These are phyloP conservation scores for Coregonus sp. DNA, from an alignment of 2,797 vertebrate species.

Conservation along the genomic window DNA sequence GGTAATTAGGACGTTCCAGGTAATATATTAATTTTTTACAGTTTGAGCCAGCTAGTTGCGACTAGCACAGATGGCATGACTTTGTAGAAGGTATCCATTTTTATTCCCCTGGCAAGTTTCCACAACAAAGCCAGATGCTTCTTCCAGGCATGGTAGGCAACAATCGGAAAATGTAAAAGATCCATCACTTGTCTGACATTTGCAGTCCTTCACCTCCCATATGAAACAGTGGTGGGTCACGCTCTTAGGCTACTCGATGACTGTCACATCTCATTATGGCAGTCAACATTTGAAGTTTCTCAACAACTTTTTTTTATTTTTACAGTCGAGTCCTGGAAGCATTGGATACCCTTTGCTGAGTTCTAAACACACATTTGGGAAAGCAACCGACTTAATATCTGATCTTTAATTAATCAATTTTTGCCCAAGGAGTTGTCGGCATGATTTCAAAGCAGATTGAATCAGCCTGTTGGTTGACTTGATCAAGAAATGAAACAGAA, in stretches of 20 bases:
- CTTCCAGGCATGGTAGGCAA: slow-evolving; percentile 42
- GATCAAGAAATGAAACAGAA: slow-evolving; percentile 10
- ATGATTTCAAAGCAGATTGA: slow-evolving; percentile 41
- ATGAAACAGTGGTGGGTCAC: slow-evolving; percentile 5
- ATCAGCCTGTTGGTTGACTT: slow-evolving; percentile 43
- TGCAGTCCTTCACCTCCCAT: slow-evolving; percentile 26
- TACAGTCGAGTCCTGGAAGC: no score
- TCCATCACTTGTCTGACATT: slow-evolving; percentile 38
- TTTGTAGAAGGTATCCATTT: slow-evolving; percentile 52
- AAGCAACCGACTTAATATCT: slow-evolving; percentile 21
- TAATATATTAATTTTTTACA: slow-evolving; percentile 44
- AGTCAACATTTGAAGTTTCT: not conserved
- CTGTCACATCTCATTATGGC: slow-evolving; percentile 1
- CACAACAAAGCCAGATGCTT: slow-evolving; percentile 63
- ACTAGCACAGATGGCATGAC: slow-evolving; percentile 58
- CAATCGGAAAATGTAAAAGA: slow-evolving; percentile 52
- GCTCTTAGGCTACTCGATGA: not conserved
- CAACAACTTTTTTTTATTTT: no score
- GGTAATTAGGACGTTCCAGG: slow-evolving; percentile 36
- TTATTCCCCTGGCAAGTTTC: slow-evolving; percentile 51
- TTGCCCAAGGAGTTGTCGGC: slow-evolving; percentile 47
- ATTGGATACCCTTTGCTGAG: no score
- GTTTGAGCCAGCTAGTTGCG: slow-evolving; percentile 45
- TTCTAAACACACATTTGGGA: no score
- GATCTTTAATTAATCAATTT: slow-evolving; percentile 49